phyloP scores from a whole-genome alignment of 2,888 invertebrate genomes.

The Hydrotaea diabolus region DNA sequence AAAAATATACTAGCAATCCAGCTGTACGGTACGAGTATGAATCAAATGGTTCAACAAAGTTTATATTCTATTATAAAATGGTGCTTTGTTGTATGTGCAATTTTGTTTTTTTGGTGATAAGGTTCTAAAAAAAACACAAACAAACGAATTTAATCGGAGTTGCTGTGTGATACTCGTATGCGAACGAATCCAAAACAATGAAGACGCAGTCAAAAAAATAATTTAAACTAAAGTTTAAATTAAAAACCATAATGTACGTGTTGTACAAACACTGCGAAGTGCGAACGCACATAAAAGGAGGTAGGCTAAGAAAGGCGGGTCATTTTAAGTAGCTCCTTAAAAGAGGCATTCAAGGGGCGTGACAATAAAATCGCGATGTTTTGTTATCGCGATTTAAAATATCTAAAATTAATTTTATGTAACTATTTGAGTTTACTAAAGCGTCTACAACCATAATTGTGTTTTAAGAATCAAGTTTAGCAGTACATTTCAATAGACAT shows the following conservation, averaged over 20 bases:
- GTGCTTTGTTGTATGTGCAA: background rate
- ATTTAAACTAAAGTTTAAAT: background rate
- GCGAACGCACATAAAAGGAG: background rate
- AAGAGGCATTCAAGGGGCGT: too few species aligned
- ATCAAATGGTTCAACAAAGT: background rate
- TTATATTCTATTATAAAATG: too few species aligned
- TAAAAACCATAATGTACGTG: constrained; percentile 14
- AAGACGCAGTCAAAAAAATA: background rate
- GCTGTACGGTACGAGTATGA: background rate
- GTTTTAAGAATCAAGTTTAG: too few species aligned
- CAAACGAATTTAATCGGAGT: background rate
- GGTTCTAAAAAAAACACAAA: background rate
- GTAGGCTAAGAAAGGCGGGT: background rate
- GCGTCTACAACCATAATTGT: too few species aligned
- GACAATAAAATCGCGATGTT: too few species aligned
- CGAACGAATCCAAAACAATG: background rate
- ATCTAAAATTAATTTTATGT: too few species aligned
- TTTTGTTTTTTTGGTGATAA: background rate
- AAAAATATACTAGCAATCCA: background rate
- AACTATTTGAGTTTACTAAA: too few species aligned
- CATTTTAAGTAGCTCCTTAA: too few species aligned
- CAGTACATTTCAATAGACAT: too few species aligned
- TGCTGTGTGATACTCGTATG: background rate
- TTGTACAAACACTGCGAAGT: background rate
- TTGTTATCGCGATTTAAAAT: too few species aligned